A percentile compares a stretch with the other conserved stretches of the same genome.
Evolutionary conservation across 2,113 vertebrate species (phyloP).

Genomic region (Isurus oxyrinchus): DNA sequence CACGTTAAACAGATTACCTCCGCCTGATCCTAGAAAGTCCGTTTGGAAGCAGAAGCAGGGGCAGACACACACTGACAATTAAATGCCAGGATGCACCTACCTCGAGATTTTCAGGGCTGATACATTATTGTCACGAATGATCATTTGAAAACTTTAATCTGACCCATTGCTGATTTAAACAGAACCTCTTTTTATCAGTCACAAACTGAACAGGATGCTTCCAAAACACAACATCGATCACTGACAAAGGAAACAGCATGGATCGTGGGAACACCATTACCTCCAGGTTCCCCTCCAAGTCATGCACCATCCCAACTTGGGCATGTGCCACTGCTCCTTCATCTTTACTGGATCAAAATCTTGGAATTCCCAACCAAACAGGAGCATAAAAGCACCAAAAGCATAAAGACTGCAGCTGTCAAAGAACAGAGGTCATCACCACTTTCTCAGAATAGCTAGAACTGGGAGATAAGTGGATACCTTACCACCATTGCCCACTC

Average conservation of each 20-base stretch:
- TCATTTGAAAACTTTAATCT: not conserved
- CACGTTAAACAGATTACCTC: not conserved
- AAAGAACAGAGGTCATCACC: not conserved
- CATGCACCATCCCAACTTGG: not conserved
- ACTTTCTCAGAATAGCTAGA: not conserved
- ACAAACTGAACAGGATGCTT: not conserved
- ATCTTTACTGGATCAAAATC: not conserved
- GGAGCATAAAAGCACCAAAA: not conserved
- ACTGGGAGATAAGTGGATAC: not conserved
- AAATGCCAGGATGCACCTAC: not conserved
- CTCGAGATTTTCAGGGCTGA: not conserved
- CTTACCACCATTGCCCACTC: not conserved
- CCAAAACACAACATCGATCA: not conserved
- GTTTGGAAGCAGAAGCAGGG: not conserved
- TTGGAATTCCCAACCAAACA: not conserved
- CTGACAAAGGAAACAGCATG: not conserved
- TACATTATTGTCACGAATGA: not conserved
- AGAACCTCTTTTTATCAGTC: not conserved
- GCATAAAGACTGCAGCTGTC: not conserved
- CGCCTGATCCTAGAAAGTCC: not conserved
- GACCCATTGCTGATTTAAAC: not conserved
- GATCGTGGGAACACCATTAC: not conserved
- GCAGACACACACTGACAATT: not conserved
- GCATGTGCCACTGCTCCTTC: not conserved
- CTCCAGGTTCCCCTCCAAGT: not conserved